phyloP scores from a whole-genome alignment of 2,888 invertebrate species.

The Leucophenga montana region DNA sequence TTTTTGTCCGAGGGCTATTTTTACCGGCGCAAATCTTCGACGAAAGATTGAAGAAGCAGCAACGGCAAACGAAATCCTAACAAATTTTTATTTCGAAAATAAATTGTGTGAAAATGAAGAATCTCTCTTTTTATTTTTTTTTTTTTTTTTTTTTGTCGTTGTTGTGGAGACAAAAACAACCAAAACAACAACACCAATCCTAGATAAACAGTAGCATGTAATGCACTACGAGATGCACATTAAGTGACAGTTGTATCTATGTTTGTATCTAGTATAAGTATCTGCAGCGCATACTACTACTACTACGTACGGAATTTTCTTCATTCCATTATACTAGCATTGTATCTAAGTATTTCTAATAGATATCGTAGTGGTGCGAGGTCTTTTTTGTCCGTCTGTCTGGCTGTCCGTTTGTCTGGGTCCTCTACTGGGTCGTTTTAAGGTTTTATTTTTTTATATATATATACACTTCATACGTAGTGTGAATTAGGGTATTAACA shows the following conservation, averaged over 20 bases:
- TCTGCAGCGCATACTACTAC: conserved; percentile 52
- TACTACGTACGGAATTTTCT: conserved; percentile 71
- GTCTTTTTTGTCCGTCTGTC: conserved; percentile 23
- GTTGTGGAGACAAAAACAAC: conserved; percentile 52
- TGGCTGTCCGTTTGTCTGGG: conserved; percentile 27
- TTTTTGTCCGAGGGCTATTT: conserved; percentile 73
- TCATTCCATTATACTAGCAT: conserved; percentile 70
- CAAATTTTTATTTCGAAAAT: conserved; percentile 32
- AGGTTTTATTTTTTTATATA: not conserved
- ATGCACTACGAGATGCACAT: not conserved
- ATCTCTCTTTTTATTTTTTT: not conserved
- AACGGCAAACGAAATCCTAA: not conserved
- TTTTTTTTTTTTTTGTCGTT: not conserved
- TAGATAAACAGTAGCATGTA: conserved; percentile 31
- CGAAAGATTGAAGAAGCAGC: not conserved
- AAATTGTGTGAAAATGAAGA: conserved; percentile 53
- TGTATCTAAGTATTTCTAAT: conserved; percentile 65
- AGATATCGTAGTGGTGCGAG: conserved; percentile 38
- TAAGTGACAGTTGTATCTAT: conserved; percentile 28
- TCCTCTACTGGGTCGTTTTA: not conserved
- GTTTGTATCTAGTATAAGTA: conserved; percentile 28
- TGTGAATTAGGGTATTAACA: not conserved
- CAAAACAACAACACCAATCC: conserved; percentile 34
- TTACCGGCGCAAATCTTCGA: conserved; percentile 56
- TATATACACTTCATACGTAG: not conserved